A percentile compares a stretch with the other conserved stretches of the same genome.
Evolutionary conservation across 2,888 invertebrate genomes (phyloP).

Genomic region (Zygogramma bicolorata): DNA sequence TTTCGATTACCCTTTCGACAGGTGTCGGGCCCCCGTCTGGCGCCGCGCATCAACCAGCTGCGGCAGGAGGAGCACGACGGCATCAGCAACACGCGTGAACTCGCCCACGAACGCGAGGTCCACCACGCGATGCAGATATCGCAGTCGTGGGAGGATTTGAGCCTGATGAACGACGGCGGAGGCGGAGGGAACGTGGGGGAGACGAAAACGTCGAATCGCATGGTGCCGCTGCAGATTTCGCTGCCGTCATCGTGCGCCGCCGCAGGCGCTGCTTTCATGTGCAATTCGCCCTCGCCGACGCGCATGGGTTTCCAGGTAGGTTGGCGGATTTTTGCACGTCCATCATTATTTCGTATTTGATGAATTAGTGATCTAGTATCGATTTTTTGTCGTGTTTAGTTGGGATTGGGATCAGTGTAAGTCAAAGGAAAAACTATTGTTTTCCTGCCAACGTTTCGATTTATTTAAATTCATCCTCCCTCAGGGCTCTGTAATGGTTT

Average conservation of each 20-base stretch:
- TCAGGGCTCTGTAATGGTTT: too few species aligned
- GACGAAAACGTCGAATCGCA: constrained; percentile 60
- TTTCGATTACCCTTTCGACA: constrained; percentile 21
- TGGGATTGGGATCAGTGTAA: too few species aligned
- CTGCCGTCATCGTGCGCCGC: constrained; percentile 65
- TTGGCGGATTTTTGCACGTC: too few species aligned
- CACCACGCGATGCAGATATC: constrained; percentile 95
- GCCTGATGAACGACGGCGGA: constrained; percentile 71
- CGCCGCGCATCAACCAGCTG: constrained; percentile 89
- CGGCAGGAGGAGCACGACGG: constrained; percentile 91
- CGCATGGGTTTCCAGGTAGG: constrained; percentile 64
- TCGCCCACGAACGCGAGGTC: constrained; percentile 91
- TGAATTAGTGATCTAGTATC: too few species aligned
- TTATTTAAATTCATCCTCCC: too few species aligned
- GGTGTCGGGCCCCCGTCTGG: constrained; percentile 75
- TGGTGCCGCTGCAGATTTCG: constrained; percentile 67
- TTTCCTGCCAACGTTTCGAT: too few species aligned
- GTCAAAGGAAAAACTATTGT: too few species aligned
- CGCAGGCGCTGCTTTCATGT: constrained; percentile 53
- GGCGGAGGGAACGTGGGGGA: too few species aligned
- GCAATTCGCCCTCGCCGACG: constrained; percentile 65
- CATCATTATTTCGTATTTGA: too few species aligned
- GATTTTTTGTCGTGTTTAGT: too few species aligned
- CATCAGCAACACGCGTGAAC: constrained; percentile 83
- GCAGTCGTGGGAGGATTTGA: constrained; percentile 93